Conservation (phyloP, 2,113 vertebrate genomes). For the Felis catus region F.catus_Fca126_mat1.0 CM031414.1:104950501-104951000, state of each 20-base stretch:
- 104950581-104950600: not conserved
- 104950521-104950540: not conserved
- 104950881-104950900: not conserved
- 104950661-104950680: not conserved
- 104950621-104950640: not conserved
- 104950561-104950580: not conserved
- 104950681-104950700: not conserved
- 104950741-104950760: not conserved
- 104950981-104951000: not conserved
- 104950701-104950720: not conserved
- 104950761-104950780: not conserved
- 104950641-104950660: not conserved
- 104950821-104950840: too few species aligned
- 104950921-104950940: not conserved
- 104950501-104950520: rapidly evolving
- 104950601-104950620: not conserved
- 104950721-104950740: not conserved
- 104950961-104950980: not conserved
- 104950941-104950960: not conserved
- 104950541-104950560: not conserved
- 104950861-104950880: not conserved
- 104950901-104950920: not conserved
- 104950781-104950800: too few species aligned
- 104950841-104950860: not conserved
- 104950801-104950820: not conserved